Percentiles rank a stretch among this genome's conserved stretches.
phyloP scores from a whole-genome alignment of 2,888 invertebrate genomes.

The Aethes cnicana region DNA sequence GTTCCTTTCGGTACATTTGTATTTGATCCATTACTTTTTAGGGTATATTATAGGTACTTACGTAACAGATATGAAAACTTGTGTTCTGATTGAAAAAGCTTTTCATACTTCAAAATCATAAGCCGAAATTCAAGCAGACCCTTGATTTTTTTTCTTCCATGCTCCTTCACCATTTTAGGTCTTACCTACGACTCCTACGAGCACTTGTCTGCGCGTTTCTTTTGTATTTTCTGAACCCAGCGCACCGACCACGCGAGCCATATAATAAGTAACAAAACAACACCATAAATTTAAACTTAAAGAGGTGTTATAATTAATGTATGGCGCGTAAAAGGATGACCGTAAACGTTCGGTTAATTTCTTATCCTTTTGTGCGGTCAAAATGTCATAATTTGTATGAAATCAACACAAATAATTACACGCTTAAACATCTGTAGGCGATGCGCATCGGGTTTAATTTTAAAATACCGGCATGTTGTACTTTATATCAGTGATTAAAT shows the following conservation, averaged over 20 bases:
- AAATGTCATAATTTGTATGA: slow-evolving; percentile 72
- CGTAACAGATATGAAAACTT: too few species aligned
- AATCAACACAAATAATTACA: slow-evolving; percentile 57
- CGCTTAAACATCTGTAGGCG: slow-evolving; percentile 37
- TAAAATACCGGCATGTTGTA: background rate
- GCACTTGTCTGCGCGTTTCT: too few species aligned
- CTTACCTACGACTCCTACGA: too few species aligned
- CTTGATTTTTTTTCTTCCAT: too few species aligned
- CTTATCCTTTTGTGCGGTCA: slow-evolving; percentile 62
- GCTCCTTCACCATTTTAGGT: too few species aligned
- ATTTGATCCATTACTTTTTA: too few species aligned
- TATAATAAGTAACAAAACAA: slow-evolving; percentile 73
- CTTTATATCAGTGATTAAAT: background rate
- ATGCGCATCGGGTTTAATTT: slow-evolving; percentile 30
- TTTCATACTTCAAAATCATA: too few species aligned
- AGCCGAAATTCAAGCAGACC: too few species aligned
- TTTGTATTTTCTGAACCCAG: too few species aligned
- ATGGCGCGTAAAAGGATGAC: slow-evolving; percentile 67
- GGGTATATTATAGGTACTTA: too few species aligned
- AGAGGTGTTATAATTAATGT: slow-evolving; percentile 81
- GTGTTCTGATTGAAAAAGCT: too few species aligned
- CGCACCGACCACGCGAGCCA: slow-evolving; percentile 46
- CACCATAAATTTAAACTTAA: slow-evolving; percentile 76
- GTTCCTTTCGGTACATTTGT: too few species aligned
- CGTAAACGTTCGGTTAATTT: slow-evolving; percentile 65